Evolutionary conservation across 2,113 vertebrate genomes (phyloP).

Genomic region (Notothenia rossii): DNA sequence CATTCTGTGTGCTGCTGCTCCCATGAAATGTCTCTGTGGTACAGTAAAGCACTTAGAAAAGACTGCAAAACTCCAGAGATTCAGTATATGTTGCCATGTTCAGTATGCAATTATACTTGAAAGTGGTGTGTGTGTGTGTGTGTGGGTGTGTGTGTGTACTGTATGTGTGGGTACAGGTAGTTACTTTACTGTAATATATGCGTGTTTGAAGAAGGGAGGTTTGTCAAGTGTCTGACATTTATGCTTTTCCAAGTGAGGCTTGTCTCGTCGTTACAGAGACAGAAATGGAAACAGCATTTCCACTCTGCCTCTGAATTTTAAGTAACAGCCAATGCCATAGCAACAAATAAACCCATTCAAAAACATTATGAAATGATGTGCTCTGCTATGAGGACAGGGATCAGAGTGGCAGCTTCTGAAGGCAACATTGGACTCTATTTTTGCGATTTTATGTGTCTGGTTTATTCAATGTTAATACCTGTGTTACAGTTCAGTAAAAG

Average conservation of each 20-base stretch:
- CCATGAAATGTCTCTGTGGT: conserved; percentile 59
- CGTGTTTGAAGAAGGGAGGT: conserved; percentile 23
- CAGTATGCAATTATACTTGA: conserved; percentile 29
- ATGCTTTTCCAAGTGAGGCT: conserved; percentile 27
- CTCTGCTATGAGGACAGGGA: not conserved
- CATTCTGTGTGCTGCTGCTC: conserved; percentile 54
- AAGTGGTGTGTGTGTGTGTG: conserved; percentile 4
- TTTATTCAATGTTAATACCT: not conserved
- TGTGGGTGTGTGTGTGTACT: not conserved
- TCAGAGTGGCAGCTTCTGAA: not conserved
- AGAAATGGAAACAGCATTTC: conserved; percentile 42
- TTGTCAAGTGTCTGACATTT: conserved; percentile 55
- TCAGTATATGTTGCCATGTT: conserved; percentile 43
- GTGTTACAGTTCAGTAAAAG: conserved; percentile 3
- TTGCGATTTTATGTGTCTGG: not conserved
- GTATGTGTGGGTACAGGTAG: not conserved
- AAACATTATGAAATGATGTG: not conserved
- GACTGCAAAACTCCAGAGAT: conserved; percentile 39
- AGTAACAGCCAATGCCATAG: conserved; percentile 6
- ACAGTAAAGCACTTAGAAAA: conserved; percentile 65
- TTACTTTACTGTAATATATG: conserved; percentile 52
- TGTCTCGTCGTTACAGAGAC: conserved; percentile 33
- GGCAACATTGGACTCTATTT: not conserved
- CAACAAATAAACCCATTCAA: conserved; percentile 43
- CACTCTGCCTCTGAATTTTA: conserved; percentile 28